Conservation (phyloP, 2,113 vertebrate genomes). For the Emberiza fucata region DNA sequence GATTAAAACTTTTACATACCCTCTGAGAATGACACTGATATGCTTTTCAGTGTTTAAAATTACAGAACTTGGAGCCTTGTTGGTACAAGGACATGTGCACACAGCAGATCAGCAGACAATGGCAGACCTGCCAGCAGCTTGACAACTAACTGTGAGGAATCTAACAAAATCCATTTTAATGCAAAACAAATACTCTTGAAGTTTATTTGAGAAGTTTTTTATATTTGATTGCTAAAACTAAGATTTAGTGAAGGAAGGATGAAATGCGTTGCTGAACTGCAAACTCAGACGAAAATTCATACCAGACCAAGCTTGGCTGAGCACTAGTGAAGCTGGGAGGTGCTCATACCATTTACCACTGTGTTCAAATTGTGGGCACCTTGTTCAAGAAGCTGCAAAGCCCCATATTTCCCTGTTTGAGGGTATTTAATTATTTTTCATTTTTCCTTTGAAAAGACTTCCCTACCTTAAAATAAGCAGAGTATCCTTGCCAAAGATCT, state of each 20-base stretch:
- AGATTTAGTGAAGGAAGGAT: neutral
- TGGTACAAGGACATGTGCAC: neutral
- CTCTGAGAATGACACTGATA: neutral
- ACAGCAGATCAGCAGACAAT: neutral
- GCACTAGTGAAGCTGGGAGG: neutral
- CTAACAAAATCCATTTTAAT: neutral
- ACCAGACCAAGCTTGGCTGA: neutral
- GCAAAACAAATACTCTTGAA: neutral
- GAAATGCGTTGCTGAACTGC: neutral
- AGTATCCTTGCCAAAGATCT: conserved; percentile 68
- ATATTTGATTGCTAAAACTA: neutral
- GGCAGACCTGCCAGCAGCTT: neutral
- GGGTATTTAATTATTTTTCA: neutral
- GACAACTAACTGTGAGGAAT: neutral
- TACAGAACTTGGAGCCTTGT: neutral
- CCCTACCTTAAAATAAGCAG: conserved; percentile 66
- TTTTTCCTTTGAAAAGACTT: conserved; percentile 49
- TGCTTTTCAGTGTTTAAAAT: neutral
- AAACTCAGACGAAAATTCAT: conserved; percentile 18
- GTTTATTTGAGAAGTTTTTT: neutral
- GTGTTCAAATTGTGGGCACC: neutral
- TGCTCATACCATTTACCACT: neutral
- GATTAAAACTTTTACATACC: neutral
- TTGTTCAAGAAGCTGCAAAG: neutral
- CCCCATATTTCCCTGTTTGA: neutral